These are phyloP conservation scores for Sylvicola cinctus DNA, from an alignment of 2,888 invertebrate species.

Conservation along the genomic window DNA sequence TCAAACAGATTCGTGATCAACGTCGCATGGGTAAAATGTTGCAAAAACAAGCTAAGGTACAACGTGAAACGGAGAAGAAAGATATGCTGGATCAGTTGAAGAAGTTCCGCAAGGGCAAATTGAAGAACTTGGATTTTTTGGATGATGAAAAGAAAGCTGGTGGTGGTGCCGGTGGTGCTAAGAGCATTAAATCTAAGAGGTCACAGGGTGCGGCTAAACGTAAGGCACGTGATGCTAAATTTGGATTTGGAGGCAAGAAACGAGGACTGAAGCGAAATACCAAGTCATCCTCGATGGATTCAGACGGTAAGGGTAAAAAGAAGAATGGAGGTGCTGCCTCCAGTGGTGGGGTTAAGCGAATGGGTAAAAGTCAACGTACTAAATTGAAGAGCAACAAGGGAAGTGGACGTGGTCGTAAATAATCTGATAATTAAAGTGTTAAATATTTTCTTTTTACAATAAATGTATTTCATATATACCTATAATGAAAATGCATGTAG, in stretches of 20 bases:
- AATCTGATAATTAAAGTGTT: constrained; percentile 1
- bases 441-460: no score
- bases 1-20: constrained; percentile 71
- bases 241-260: constrained; percentile 92
- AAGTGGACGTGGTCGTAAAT: constrained; percentile 10
- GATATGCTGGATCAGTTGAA: constrained; percentile 84
- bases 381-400: constrained; percentile 15
- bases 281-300: constrained; percentile 50
- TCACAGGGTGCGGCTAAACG: constrained; percentile 30
- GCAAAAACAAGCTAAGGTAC: constrained; percentile 60
- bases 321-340: constrained; percentile 7
- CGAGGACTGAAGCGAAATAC: constrained; percentile 75
- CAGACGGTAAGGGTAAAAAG: constrained; percentile 25
- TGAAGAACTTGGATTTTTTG: constrained; percentile 59
- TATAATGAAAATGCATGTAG: no score
- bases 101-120: constrained; percentile 71
- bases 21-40: constrained; percentile 85
- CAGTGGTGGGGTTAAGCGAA: constrained; percentile 3
- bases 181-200: constrained; percentile 12
- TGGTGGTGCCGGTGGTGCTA: neutral
- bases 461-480: no score
- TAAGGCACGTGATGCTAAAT: constrained; percentile 60
- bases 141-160: constrained; percentile 32
- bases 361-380: constrained; percentile 25
- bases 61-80: constrained; percentile 77